phyloP scores from a whole-genome alignment of 2,797 vertebrate genomes.

The Danio choprae region DNA sequence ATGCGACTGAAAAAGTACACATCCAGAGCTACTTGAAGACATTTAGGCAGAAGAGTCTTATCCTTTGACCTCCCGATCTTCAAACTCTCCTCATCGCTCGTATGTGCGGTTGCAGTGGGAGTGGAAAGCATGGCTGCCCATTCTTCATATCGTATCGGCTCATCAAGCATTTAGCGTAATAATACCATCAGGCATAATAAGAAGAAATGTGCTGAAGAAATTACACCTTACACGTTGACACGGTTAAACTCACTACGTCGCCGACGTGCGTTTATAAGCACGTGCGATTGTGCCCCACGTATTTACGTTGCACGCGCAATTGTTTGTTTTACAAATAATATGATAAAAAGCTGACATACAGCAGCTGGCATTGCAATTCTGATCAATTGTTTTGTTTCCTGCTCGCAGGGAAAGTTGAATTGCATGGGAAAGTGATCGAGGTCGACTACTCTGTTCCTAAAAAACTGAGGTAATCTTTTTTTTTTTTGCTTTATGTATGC shows the following conservation, averaged over 20 bases:
- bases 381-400: not conserved
- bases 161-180: constrained; percentile 76
- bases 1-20: constrained; percentile 58
- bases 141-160: constrained; percentile 77
- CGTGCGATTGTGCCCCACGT: not conserved
- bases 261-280: constrained; percentile 11
- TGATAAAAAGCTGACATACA: not conserved
- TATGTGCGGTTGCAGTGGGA: constrained; percentile 77
- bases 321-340: constrained; percentile 8
- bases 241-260: constrained; percentile 1
- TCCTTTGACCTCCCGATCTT: constrained; percentile 70
- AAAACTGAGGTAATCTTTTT: constrained; percentile 94
- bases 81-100: constrained; percentile 67
- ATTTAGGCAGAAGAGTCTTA: constrained; percentile 67
- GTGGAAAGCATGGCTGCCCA: constrained; percentile 85
- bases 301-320: constrained; percentile 23
- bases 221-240: constrained; percentile 26
- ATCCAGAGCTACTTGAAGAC: constrained; percentile 59
- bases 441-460: constrained; percentile 83
- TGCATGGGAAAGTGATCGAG: constrained; percentile 96
- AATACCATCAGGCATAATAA: not conserved
- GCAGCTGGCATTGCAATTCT: not conserved
- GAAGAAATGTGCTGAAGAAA: constrained; percentile 56
- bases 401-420: constrained; percentile 89
- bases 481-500: constrained; percentile 11